phyloP scores from a whole-genome alignment of 2,797 vertebrate genomes.

The Glossophaga mutica region DNA sequence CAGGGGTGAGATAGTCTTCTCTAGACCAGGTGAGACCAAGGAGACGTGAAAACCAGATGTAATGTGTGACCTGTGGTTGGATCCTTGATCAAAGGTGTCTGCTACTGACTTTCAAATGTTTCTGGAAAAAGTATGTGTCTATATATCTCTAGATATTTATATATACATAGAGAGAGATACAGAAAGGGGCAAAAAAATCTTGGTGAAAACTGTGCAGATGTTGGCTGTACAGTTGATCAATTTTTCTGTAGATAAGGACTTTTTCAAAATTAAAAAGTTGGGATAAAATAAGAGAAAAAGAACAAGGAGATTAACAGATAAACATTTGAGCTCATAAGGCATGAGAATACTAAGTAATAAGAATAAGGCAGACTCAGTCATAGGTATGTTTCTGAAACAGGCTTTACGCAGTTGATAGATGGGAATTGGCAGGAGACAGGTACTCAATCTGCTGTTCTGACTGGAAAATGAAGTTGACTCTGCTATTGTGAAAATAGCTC shows the following conservation, averaged over 20 bases:
- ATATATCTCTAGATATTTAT: not conserved
- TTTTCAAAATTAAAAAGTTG: constrained; percentile 7
- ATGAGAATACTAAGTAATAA: not conserved
- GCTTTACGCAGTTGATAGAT: not conserved
- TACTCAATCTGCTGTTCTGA: not conserved
- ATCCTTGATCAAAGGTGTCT: not conserved
- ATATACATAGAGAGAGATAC: not conserved
- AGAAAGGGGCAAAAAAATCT: not conserved
- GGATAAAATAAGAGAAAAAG: not conserved
- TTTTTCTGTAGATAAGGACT: not conserved
- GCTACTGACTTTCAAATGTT: not conserved
- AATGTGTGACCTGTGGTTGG: not conserved
- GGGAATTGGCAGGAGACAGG: not conserved
- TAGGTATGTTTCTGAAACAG: not conserved
- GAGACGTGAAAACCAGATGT: not conserved
- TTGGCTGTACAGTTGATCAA: not conserved
- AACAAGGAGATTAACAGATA: not conserved
- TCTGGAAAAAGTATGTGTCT: not conserved
- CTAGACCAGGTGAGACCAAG: not conserved
- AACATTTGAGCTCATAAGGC: not conserved
- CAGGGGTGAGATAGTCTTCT: not conserved
- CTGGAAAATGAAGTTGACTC: not conserved
- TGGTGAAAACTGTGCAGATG: not conserved
- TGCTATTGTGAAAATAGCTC: not conserved
- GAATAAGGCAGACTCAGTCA: not conserved